Conservation (phyloP, 2,888 invertebrate genomes). For the Micoletzkya japonica region DNA sequence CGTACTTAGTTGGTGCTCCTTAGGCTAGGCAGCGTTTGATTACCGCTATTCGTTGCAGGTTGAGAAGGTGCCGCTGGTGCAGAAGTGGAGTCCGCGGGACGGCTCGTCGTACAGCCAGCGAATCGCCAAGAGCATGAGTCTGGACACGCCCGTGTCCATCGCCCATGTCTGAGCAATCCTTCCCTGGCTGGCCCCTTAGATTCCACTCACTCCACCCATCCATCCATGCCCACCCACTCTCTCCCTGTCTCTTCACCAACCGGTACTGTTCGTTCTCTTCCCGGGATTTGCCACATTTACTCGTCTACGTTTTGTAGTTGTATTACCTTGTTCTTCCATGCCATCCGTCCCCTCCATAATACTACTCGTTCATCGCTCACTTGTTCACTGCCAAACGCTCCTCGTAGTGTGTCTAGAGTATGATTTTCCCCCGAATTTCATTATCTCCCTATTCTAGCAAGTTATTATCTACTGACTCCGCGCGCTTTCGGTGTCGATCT, state of each 20-base stretch:
- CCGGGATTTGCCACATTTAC: too few species aligned
- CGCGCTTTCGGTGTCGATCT: too few species aligned
- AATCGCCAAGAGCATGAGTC: conserved; percentile 60
- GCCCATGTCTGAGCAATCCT: conserved; percentile 52
- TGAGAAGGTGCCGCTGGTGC: conserved; percentile 61
- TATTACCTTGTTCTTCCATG: background rate
- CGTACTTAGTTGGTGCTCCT: too few species aligned
- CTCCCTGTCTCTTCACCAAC: background rate
- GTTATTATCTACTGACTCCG: too few species aligned
- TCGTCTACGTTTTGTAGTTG: too few species aligned
- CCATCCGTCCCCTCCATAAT: too few species aligned
- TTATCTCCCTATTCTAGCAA: too few species aligned
- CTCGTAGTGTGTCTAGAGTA: too few species aligned
- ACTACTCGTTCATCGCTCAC: too few species aligned
- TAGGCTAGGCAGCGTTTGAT: background rate
- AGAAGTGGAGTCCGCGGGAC: conserved; percentile 50
- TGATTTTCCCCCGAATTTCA: too few species aligned
- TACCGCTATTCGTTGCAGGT: conserved; percentile 21
- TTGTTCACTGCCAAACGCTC: too few species aligned
- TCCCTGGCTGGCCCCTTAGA: background rate
- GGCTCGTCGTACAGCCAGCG: conserved; percentile 27
- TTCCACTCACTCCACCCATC: background rate
- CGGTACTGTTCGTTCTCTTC: too few species aligned
- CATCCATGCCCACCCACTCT: background rate
- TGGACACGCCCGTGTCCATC: conserved; percentile 60